phyloP scores from a whole-genome alignment of 2,113 vertebrate genomes.

The Pogonocichla stellata region DNA sequence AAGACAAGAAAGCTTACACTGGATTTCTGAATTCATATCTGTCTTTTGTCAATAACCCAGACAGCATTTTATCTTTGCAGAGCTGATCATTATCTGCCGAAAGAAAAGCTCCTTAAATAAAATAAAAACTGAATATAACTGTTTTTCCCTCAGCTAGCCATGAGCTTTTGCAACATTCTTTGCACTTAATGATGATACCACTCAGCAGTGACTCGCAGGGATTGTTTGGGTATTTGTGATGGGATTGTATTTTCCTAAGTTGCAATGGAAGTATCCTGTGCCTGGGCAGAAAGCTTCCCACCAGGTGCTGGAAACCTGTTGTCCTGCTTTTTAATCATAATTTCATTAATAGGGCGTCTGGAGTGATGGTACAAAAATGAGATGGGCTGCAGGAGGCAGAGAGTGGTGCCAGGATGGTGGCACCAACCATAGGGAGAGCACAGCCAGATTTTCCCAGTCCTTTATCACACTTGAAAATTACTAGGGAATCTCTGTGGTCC shows the following conservation, averaged over 20 bases:
- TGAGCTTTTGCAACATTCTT: background rate
- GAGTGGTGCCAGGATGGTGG: background rate
- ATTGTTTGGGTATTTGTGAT: background rate
- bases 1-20: background rate
- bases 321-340: background rate
- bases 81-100: background rate
- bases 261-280: background rate
- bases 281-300: background rate
- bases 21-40: constrained; percentile 30
- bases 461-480: background rate
- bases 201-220: background rate
- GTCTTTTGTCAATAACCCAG: constrained; percentile 14
- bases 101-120: background rate
- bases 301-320: background rate
- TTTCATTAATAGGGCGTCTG: background rate
- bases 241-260: background rate
- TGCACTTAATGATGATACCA: background rate
- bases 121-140: background rate
- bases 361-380: background rate
- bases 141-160: background rate
- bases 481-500: background rate
- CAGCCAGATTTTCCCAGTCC: background rate
- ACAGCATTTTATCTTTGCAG: background rate
- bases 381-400: background rate
- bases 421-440: fast-evolving